Percentiles rank a stretch among this genome's conserved stretches.
These are phyloP conservation scores for Crematogaster levior DNA, from an alignment of 2,888 invertebrate genomes.

Conservation along the genomic window DNA sequence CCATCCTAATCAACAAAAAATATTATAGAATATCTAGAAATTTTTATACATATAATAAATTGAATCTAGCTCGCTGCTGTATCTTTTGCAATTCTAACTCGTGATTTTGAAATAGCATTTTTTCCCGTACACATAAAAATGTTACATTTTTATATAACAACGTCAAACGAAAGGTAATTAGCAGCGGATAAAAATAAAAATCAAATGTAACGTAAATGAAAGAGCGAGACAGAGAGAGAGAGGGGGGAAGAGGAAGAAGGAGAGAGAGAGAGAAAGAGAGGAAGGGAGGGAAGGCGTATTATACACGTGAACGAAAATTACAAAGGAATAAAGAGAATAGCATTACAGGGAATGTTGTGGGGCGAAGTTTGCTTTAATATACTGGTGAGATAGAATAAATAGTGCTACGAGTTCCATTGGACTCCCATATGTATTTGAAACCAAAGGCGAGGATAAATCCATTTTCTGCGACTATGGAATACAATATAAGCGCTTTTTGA, in stretches of 20 bases:
- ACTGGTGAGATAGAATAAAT: slow-evolving; percentile 65
- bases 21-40: not conserved
- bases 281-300: no score
- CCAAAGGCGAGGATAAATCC: slow-evolving; percentile 79
- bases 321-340: not conserved
- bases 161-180: slow-evolving; percentile 28
- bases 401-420: slow-evolving; percentile 53
- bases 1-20: no score
- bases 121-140: not conserved
- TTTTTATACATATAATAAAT: not conserved
- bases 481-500: slow-evolving; percentile 78
- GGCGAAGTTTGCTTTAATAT: slow-evolving; percentile 16
- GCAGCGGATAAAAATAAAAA: not conserved
- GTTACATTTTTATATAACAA: not conserved
- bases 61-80: not conserved
- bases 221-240: not conserved
- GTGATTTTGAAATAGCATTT: not conserved
- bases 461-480: slow-evolving; percentile 80
- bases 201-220: not conserved
- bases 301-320: slow-evolving; percentile 8
- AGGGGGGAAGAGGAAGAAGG: no score
- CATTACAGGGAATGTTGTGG: not conserved
- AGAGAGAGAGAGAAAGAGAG: not conserved
- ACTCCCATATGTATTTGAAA: slow-evolving; percentile 60
- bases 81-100: not conserved